Evolutionary conservation across 2,113 vertebrate species (phyloP).

Genomic region (Gallinago media): DNA sequence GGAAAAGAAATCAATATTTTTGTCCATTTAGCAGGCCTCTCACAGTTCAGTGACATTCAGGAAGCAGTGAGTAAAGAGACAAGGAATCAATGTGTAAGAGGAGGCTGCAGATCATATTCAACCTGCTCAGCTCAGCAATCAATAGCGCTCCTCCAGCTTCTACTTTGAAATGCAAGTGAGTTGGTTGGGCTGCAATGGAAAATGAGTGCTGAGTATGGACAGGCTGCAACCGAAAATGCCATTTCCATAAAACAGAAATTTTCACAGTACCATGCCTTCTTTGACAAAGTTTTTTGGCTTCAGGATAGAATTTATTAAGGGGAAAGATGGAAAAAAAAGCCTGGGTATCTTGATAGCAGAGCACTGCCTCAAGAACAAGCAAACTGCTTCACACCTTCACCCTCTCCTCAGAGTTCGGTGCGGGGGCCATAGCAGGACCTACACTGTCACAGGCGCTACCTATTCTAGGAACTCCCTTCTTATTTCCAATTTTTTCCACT

Average conservation of each 20-base stretch:
- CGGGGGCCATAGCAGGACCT: neutral
- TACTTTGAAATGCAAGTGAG: constrained; percentile 63
- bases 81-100: constrained; percentile 68
- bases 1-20: constrained; percentile 79
- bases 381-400: neutral
- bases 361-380: neutral
- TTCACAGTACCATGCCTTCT: neutral
- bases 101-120: constrained; percentile 54
- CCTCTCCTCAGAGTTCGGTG: neutral
- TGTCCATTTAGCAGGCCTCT: constrained; percentile 76
- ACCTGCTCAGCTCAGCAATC: constrained; percentile 51
- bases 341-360: neutral
- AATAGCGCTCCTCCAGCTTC: constrained; percentile 54
- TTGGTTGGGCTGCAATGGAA: constrained; percentile 37
- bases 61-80: constrained; percentile 54
- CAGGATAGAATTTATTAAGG: neutral
- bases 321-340: neutral
- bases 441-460: neutral
- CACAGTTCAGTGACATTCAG: constrained; percentile 69
- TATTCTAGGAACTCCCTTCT: neutral
- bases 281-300: neutral
- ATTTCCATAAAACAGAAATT: neutral
- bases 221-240: neutral
- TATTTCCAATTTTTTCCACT: neutral
- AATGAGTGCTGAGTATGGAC: neutral